Base-by-base conservation (phyloP, 2,888 invertebrate species). In the Temnothorax unifasciatus region DNA sequence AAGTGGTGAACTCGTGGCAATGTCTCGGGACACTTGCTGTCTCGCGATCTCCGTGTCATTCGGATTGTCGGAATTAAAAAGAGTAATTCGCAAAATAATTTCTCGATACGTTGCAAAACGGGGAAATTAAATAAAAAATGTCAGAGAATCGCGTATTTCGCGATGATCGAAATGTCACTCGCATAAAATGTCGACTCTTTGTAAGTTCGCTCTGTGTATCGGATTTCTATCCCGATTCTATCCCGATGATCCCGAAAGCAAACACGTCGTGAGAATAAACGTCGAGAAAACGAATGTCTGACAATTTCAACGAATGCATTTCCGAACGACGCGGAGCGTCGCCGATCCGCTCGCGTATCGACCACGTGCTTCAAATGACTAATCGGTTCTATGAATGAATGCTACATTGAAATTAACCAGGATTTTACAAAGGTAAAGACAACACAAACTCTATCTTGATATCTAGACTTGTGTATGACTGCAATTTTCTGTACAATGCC, bases 371-470 rank as follows among this genome's bases (percentile, higher is more conserved):
- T 92, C 92, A 93, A 85, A 93, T 94, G 89, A 94, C 93, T 95
- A 94, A 93, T 94, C 93, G 94, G 94, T 95, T 93, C 93, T 94
- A 93, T 94, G 93, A 94, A 94, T 93, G 93, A 94, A 94, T 94
- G 94, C 94, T 94, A 93, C 94, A 92, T 94, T 94, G 92, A 93
- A 93, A 94, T 93, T 93, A 93, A 93, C 94, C 94, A 95, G 95
- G 95, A 95, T 95, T 95, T 95, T 92, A 94, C 94, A 91, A 94
- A 95, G 95, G 95, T 95, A 95, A 95, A 94, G 92, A 94, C 90
- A 93, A 92, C 90, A 92, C 91, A 91, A 90, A 94, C 92, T 94
- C 93, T 94, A 89, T 94, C 93, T 94, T 94, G 93, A 93, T 92
- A 90, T 88, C 59, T 90, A 90, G 90, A 88, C 84, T 89, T 90